Evolutionary conservation across 2,113 vertebrate species (phyloP), one percentile per base, ranked within the genome.

Genomic region (Pterocles burchelli): DNA sequence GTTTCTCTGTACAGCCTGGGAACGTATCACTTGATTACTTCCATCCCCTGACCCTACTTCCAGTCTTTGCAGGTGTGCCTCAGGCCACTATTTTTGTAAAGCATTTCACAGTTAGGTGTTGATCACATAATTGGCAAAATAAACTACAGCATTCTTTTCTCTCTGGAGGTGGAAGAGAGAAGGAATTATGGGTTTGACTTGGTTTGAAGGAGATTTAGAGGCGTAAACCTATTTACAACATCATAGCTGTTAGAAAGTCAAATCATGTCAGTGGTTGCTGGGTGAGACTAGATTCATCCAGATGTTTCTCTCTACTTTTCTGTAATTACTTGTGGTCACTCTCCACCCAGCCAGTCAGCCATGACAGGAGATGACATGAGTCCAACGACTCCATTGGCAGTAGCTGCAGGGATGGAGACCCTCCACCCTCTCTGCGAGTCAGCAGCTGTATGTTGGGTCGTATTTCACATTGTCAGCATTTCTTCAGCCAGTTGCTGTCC

Each of bases 341-440:
- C 31, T 61, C 55, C 36, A 57, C 41, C 52, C 85, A 89, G 46
- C 0, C 1, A 86, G 85, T 86, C 85, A 78, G 41, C 46, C 76
- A 62, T 24, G 34, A 46, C 46, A 57, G 72, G 17, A 57, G 57
- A 51, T 29, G 28, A 71, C 28, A 22, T 25, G 33, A 74, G 38
- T 43, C 67, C 72, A 62, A 51, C 0, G 0, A 29, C 21, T 89
- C 22, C 41, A 20, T 6, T 91, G 65, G 74, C 43, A 77, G 45
- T 24, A 85, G 38, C 33, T 46, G 45, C 15, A 38, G 59, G 82
- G 68, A 63, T 36, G 33, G 21, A 77, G 61, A 63, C 10, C n/a
- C 46, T 72, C 21, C 19, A 61, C 10, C 18, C 26, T 3, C 2
- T 7, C 0, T 26, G 22, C 0, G 1, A 77, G 41, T 28, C 52